Evolutionary conservation across 2,113 vertebrate species (phyloP), one percentile per base, ranked within the genome.

Genomic region (Morone chrysops): DNA sequence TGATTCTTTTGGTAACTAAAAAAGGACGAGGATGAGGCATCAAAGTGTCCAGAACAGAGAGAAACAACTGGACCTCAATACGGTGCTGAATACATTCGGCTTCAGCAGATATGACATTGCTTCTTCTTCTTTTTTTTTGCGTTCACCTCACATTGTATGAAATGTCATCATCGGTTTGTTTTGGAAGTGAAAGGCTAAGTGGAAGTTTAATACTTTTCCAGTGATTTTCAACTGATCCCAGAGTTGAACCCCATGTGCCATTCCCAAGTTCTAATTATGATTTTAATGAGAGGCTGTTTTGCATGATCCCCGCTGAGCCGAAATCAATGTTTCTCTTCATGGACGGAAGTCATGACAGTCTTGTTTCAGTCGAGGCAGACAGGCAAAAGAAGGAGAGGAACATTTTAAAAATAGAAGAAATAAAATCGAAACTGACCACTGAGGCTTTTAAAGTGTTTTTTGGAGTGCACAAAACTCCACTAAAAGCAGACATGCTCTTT

Each of bases 271-370:
- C 38, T 85, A 89, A 90, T 90, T 87, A 78, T 69, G 84, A 87
- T 83, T 87, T 83, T 84, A 86, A 90, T 74, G 70, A 90, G 57
- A 87, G 82, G 86, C 41, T 87, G 57, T 82, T 87, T 87, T 86
- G 72, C 83, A 85, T 82, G 70, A 92, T 83, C 82, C 83, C 85
- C 6, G 22, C 79, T 83, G 84, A 83, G 75, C 61, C 25, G 16
- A 90, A 88, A 90, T 85, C 81, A 87, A 80, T 80, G 81, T 79
- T 78, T 72, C 67, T 81, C 84, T 70, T 59, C 61, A 70, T 60
- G 78, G 43, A 57, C 51, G 73, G 74, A 87, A 81, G 74, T 76
- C 71, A 79, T 80, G 84, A 78, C 40, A 1, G 80, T 80, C 71
- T 59, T 4, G 54, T 60, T 73, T 63, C 18, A 76, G 70, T 18